These are phyloP conservation scores for Drosophila saltans DNA, from an alignment of 1,140 invertebrate genomes.

Conservation along the genomic window DNA sequence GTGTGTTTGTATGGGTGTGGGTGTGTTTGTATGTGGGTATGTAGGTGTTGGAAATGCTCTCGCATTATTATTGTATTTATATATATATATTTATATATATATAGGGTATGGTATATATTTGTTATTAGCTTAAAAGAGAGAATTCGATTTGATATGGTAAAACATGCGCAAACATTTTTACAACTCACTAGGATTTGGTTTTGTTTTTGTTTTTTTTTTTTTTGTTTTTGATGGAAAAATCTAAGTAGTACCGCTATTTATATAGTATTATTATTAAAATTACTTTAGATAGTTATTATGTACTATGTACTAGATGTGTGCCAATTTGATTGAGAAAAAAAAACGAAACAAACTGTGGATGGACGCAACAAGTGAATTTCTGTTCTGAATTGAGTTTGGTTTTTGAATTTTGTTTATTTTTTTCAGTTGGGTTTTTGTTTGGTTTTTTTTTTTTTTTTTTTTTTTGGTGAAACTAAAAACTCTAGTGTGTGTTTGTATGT, in stretches of 20 bases:
- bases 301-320: neutral
- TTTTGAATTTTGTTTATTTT: slow-evolving; percentile 17
- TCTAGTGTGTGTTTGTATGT: slow-evolving; percentile 5
- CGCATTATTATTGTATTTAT: slow-evolving; percentile 42
- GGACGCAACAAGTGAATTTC: neutral
- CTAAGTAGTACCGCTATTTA: slow-evolving; percentile 63
- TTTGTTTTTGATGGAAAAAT: slow-evolving; percentile 50
- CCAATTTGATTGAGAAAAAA: neutral
- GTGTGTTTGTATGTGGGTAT: slow-evolving; percentile 20
- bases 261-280: slow-evolving; percentile 33
- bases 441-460: too few species aligned
- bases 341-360: neutral
- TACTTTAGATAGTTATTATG: slow-evolving; percentile 11
- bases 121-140: slow-evolving; percentile 59
- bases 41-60: slow-evolving; percentile 33
- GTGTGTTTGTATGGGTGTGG: slow-evolving; percentile 18
- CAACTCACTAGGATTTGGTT: slow-evolving; percentile 70
- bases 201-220: too few species aligned
- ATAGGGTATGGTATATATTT: slow-evolving; percentile 8
- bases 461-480: neutral
- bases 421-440: slow-evolving; percentile 6
- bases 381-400: slow-evolving; percentile 9
- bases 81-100: slow-evolving; percentile 28
- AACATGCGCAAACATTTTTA: slow-evolving; percentile 79
- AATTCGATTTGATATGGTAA: slow-evolving; percentile 58